Conservation (phyloP, 2,888 invertebrate genomes). For the Drosophila atripex region DNA sequence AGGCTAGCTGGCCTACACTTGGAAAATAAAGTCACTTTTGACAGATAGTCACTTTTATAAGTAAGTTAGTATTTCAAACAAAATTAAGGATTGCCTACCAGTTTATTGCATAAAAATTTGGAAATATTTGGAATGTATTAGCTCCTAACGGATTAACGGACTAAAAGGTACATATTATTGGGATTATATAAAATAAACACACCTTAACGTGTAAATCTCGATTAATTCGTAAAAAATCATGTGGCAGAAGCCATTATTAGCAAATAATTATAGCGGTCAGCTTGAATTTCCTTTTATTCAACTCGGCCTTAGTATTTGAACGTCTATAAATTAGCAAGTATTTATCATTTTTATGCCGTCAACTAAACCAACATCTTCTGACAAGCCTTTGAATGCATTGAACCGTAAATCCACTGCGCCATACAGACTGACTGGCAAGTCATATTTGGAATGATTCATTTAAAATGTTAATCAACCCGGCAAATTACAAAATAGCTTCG, state of each 20-base stretch:
- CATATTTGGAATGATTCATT: slow-evolving; percentile 49
- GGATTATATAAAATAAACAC: neutral
- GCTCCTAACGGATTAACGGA: too few species aligned
- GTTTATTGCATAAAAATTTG: neutral
- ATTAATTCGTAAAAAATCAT: neutral
- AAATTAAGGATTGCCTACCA: neutral
- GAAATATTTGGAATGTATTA: neutral
- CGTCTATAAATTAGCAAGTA: neutral
- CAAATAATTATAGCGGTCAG: neutral
- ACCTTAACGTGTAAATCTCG: neutral
- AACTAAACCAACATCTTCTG: slow-evolving; percentile 40
- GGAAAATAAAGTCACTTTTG: neutral
- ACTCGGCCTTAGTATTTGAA: neutral
- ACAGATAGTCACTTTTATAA: too few species aligned
- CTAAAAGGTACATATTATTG: too few species aligned
- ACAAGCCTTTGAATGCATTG: slow-evolving; percentile 43
- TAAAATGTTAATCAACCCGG: slow-evolving; percentile 31
- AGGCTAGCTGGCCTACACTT: neutral
- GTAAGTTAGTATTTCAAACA: neutral
- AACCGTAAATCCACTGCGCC: slow-evolving; percentile 35
- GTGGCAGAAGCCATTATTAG: too few species aligned
- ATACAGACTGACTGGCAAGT: slow-evolving; percentile 26
- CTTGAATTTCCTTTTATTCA: neutral
- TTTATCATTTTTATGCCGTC: slow-evolving; percentile 4
- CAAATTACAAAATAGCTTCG: slow-evolving; percentile 18